phyloP scores from a whole-genome alignment of 2,888 invertebrate species.

The Schrankia costaestrigalis region DNA sequence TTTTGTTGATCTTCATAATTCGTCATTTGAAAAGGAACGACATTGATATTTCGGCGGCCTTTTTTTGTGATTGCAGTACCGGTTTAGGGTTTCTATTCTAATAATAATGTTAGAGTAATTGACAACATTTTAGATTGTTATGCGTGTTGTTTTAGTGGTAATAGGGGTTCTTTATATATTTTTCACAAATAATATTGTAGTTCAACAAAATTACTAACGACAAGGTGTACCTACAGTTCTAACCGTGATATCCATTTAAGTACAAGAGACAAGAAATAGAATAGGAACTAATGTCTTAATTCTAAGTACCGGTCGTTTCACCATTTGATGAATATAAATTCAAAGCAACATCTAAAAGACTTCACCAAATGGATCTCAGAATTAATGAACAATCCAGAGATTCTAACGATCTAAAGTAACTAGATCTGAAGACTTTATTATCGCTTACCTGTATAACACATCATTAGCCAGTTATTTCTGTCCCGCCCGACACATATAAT shows the following conservation, averaged over 20 bases:
- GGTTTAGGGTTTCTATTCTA: conserved; percentile 23
- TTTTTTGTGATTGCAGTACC: conserved; percentile 23
- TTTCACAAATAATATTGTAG: too few relatives aligned
- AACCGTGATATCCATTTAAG: too few relatives aligned
- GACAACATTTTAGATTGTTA: conserved; percentile 13
- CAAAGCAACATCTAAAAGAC: conserved; percentile 1
- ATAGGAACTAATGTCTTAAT: too few relatives aligned
- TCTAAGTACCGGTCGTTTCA: too few relatives aligned
- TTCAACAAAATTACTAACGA: too few relatives aligned
- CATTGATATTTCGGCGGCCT: conserved; percentile 27
- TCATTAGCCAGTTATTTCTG: conserved; percentile 76
- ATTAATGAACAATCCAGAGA: conserved; percentile 48
- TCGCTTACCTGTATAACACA: conserved; percentile 72
- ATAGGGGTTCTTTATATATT: too few relatives aligned
- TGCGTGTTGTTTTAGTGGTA: too few relatives aligned
- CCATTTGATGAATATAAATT: too few relatives aligned
- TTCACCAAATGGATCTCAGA: conserved; percentile 34
- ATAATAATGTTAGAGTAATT: conserved; percentile 10
- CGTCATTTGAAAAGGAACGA: conserved; percentile 31
- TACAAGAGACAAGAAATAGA: too few relatives aligned
- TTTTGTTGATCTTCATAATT: conserved; percentile 47
- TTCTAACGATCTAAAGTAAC: conserved; percentile 63
- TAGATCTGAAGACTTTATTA: conserved; percentile 74
- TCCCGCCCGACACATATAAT: conserved; percentile 60
- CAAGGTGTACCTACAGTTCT: too few relatives aligned